Conservation (phyloP, 2,113 vertebrate species). For the Phycodurus eques region DNA sequence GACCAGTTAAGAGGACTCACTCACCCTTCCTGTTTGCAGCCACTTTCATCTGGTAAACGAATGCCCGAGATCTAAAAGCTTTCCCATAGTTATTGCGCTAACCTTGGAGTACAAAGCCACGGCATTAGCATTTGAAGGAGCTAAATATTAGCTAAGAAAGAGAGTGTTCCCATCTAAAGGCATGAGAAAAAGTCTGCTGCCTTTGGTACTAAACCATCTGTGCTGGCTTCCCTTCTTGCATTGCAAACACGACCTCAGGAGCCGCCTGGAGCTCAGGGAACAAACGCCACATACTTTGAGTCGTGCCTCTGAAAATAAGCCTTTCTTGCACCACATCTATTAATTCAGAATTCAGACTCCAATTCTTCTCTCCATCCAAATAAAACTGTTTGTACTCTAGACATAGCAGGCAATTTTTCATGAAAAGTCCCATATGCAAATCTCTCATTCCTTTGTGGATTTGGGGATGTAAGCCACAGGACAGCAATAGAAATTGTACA, state of each 20-base stretch:
- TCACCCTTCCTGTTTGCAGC: slow-evolving; percentile 64
- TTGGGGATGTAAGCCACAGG: slow-evolving; percentile 27
- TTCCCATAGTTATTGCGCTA: slow-evolving; percentile 99
- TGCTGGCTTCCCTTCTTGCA: slow-evolving; percentile 78
- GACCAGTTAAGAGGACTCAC: slow-evolving; percentile 37
- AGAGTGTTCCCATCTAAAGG: slow-evolving; percentile 90
- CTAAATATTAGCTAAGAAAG: slow-evolving; percentile 99
- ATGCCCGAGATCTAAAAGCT: slow-evolving; percentile 95
- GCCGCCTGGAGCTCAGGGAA: slow-evolving; percentile 43
- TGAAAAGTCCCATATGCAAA: slow-evolving; percentile 53
- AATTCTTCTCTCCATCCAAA: slow-evolving; percentile 60
- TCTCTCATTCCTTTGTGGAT: slow-evolving; percentile 23
- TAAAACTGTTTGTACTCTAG: slow-evolving; percentile 55
- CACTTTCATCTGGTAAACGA: slow-evolving; percentile 96
- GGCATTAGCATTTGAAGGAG: slow-evolving; percentile 99
- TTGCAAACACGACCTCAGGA: slow-evolving; percentile 66
- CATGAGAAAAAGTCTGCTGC: slow-evolving; percentile 93
- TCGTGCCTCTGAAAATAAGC: slow-evolving; percentile 60
- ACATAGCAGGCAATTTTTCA: slow-evolving; percentile 56
- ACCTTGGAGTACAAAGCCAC: slow-evolving; percentile 93
- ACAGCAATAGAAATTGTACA: slow-evolving; percentile 9
- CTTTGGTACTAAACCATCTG: slow-evolving; percentile 90
- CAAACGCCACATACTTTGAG: slow-evolving; percentile 44
- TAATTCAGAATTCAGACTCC: slow-evolving; percentile 62
- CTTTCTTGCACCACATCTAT: slow-evolving; percentile 47